Evolutionary conservation across 2,888 invertebrate genomes (phyloP), one percentile per base, ranked within the genome.

Genomic region (Nasonia oneida): DNA sequence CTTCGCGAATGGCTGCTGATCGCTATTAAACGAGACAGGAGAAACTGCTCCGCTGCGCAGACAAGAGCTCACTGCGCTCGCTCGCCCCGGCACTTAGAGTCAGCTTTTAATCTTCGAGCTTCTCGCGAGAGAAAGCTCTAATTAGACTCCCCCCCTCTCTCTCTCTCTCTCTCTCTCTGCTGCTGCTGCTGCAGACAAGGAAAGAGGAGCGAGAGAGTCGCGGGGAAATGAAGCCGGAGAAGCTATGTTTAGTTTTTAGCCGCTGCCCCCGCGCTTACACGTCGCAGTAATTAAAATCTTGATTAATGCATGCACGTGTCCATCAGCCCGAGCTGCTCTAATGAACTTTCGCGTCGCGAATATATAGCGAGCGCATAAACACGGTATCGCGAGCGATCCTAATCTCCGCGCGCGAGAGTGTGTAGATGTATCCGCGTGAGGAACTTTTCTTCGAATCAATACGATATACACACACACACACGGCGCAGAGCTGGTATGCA

Each of bases 241-340:
- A 81, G 71, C 81, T 92, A 90, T 91, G 91, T 91, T 92, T 91
- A 91, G 91, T 92, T 91, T 92, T 91, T 91, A 91, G 90, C 87
- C 88, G 90, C 90, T 87, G 88, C 87, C 89, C 88, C 88, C 89
- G 89, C 90, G 90, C 90, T 90, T 91, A 90, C 91, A 91, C 90
- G 91, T 90, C 89, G 90, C 89, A 91, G 91, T 93, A 93, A 93
- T 93, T 92, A 93, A 92, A 92, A 92, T 91, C 92, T 92, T 92
- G 92, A 93, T 93, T 92, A 92, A 92, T 92, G 92, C 91, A 90
- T 92, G 91, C 91, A 90, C 92, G 91, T 90, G 92, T 92, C 92
- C 92, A 90, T 91, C 91, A 91, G 91, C 86, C 8, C 23, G 67
- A 14, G 67, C 61, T 4, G 39, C 90, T 91, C 91, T 92, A 92